These are phyloP conservation scores for Theristicus caerulescens DNA, from an alignment of 2,113 vertebrate species.

Conservation along the genomic window DNA sequence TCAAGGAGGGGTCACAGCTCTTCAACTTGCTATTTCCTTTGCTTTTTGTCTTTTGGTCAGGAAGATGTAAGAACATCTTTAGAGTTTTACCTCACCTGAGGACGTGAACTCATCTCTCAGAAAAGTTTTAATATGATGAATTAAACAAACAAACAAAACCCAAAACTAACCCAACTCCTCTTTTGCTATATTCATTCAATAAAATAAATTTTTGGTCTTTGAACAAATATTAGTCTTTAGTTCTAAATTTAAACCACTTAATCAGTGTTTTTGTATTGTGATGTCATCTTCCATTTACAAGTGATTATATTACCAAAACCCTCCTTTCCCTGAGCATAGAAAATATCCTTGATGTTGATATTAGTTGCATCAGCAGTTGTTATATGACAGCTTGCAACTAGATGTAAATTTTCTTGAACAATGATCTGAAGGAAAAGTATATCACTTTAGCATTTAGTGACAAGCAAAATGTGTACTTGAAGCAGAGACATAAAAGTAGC, in stretches of 20 bases:
- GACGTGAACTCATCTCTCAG: not conserved
- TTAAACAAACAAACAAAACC: not conserved
- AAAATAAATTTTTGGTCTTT: not conserved
- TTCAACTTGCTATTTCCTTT: not conserved
- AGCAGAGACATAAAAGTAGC: not conserved
- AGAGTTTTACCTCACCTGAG: not conserved
- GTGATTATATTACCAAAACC: not conserved
- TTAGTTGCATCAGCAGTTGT: not conserved
- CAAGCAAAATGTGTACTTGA: not conserved
- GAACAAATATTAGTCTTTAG: not conserved
- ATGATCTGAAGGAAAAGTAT: not conserved
- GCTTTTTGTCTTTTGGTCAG: not conserved
- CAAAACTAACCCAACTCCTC: not conserved
- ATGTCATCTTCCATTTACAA: not conserved
- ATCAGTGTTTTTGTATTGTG: not conserved
- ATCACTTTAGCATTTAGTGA: not conserved
- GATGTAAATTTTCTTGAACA: not conserved
- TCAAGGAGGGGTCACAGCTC: not conserved
- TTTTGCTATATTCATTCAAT: not conserved
- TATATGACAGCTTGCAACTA: not conserved
- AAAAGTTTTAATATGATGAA: not conserved
- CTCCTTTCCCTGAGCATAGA: accelerated
- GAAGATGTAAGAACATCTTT: not conserved
- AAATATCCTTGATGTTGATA: not conserved
- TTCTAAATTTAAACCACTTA: not conserved